Percentiles rank a stretch among this genome's conserved stretches.
Conservation (phyloP, 2,113 vertebrate species). For the Sorex fumeus region DNA sequence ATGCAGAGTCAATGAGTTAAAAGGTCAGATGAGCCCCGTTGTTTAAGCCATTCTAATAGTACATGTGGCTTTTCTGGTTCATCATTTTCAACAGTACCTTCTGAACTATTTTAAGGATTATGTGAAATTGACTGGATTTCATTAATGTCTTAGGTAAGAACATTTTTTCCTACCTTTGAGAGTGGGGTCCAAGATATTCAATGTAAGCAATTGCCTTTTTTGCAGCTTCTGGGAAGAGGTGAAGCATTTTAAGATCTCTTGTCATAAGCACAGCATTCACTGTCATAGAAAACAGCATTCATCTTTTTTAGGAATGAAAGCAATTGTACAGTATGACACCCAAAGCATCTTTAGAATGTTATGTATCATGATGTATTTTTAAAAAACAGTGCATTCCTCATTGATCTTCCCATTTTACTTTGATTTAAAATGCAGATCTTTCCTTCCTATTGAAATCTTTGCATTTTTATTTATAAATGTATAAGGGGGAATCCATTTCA, state of each 20-base stretch:
- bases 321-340: slow-evolving; percentile 85
- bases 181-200: slow-evolving; percentile 75
- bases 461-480: slow-evolving; percentile 88
- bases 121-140: slow-evolving; percentile 82
- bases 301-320: slow-evolving; percentile 87
- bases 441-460: slow-evolving; percentile 87
- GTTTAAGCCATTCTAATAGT: slow-evolving; percentile 74
- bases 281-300: slow-evolving; percentile 83
- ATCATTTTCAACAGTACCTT: slow-evolving; percentile 76
- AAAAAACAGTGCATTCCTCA: slow-evolving; percentile 85
- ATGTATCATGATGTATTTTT: slow-evolving; percentile 86
- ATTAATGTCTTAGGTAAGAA: slow-evolving; percentile 80
- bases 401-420: slow-evolving; percentile 88
- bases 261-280: slow-evolving; percentile 81
- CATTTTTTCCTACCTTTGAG: slow-evolving; percentile 76
- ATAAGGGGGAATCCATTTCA: slow-evolving; percentile 86
- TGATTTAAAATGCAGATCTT: slow-evolving; percentile 90
- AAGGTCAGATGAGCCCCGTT: slow-evolving; percentile 80
- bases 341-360: slow-evolving; percentile 84
- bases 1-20: slow-evolving; percentile 84
- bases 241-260: slow-evolving; percentile 76
- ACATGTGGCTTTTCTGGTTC: slow-evolving; percentile 62
- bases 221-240: slow-evolving; percentile 76
- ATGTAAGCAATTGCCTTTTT: slow-evolving; percentile 70
- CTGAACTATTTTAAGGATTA: slow-evolving; percentile 78